These are phyloP conservation scores for Eupsilia transversa DNA, from an alignment of 2,888 invertebrate genomes.

Conservation along the genomic window DNA sequence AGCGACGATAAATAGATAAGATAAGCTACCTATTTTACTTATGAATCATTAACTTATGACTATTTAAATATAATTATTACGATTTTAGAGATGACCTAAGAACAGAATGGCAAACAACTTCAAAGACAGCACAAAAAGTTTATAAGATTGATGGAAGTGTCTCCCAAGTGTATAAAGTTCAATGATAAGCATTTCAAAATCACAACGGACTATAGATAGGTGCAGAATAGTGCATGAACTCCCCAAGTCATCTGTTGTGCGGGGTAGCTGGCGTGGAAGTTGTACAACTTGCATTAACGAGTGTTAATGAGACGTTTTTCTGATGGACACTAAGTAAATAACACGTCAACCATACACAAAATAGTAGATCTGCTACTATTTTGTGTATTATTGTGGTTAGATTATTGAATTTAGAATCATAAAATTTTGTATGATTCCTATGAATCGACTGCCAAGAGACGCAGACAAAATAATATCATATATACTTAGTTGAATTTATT, in stretches of 20 bases:
- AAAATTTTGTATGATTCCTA: background rate
- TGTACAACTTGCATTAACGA: background rate
- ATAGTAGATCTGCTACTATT: no score
- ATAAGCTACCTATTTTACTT: slow-evolving; percentile 7
- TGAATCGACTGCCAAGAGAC: background rate
- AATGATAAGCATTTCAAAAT: background rate
- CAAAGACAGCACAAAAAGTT: background rate
- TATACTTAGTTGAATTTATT: background rate
- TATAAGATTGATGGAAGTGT: background rate
- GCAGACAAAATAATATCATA: background rate
- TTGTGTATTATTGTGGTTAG: no score
- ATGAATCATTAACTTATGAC: slow-evolving; percentile 15
- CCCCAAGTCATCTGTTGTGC: background rate
- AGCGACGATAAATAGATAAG: slow-evolving; percentile 40
- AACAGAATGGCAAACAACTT: background rate
- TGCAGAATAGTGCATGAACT: background rate
- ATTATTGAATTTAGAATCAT: background rate
- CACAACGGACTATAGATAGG: no score
- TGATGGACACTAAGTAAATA: background rate
- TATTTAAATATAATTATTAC: background rate
- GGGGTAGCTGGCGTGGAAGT: background rate
- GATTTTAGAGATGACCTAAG: background rate
- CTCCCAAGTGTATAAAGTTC: background rate
- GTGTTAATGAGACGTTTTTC: background rate
- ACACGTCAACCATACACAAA: background rate